Base-by-base conservation (phyloP, 2,797 vertebrate species). In the Microctenopoma steveboyesi region DNA sequence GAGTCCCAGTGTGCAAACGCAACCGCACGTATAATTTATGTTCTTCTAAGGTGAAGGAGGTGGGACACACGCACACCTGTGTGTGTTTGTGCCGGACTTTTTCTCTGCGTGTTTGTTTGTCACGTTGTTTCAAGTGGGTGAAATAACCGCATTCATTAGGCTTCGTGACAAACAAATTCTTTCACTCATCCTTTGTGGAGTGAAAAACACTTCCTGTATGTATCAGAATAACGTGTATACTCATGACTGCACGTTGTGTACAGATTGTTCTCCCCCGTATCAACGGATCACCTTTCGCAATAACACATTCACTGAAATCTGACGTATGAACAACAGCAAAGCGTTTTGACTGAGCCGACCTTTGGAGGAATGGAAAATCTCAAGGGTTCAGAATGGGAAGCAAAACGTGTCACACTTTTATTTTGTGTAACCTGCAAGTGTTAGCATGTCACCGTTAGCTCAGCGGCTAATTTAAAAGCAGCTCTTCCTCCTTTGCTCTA, bases 1-100 rank as follows among this genome's bases (percentile, higher is more conserved):
- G 56, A 28, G 70, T 74, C 76, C 64, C 73, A 74, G 54, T 35
- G 59, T 18, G 67, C 25, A 40, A 16, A 63, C 58, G 48, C 65
- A 74, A 40, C 74, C 56, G 78, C 45, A 51, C 39, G 51, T 59
- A 62, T 47, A 15, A 45, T 66, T 56, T 40, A 50, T 30, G 40
- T 46, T 13, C 18, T 69, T 67, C 60, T 18, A 57, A 25, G 61
- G 62, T 68, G 59, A 27, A 46, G 54, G 35, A 57, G 43, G 45
- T n/a, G n/a, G 39, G 39, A 14, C 37, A 68, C 22, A 18, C 49
- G 43, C 30, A 45, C 56, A 46, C 6, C 42, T 10, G 56, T 4
- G 1, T 45, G n/a, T 40, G 53, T 45, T 15, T 49, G 14, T 42
- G 42, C 25, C 27, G 18, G 9, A 35, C 15, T 65, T 53, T 4